Conservation (phyloP, 2,113 vertebrate species). For the Puntigrus tetrazona region DNA sequence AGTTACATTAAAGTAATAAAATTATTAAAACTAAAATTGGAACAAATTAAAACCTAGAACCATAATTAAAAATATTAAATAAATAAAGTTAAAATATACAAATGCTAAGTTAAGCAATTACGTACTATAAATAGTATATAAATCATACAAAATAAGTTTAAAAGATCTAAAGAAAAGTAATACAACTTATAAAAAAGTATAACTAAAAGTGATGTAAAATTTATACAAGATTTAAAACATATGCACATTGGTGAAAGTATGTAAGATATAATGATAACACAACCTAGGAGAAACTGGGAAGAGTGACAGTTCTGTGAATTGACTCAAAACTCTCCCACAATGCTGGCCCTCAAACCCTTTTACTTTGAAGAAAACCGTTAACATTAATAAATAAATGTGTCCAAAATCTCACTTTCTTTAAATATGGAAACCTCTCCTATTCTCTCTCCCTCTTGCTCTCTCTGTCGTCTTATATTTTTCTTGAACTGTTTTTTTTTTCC, state of each 20-base stretch:
- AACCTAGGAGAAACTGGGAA: background rate
- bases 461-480: conserved; percentile 17
- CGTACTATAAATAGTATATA: background rate
- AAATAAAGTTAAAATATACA: background rate
- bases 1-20: background rate
- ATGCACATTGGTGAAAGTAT: background rate
- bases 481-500: conserved; percentile 32
- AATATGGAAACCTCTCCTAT: conserved; percentile 8
- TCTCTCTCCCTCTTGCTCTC: conserved; percentile 1
- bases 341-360: background rate
- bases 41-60: background rate
- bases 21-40: background rate
- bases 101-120: background rate
- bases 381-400: conserved; percentile 32
- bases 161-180: background rate
- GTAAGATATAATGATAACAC: background rate
- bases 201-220: background rate
- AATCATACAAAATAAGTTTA: background rate
- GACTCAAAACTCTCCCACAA: background rate
- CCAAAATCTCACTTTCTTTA: conserved; percentile 1
- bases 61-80: background rate
- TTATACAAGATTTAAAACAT: background rate
- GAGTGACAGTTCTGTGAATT: background rate
- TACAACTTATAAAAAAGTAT: background rate
- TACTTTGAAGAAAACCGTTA: conserved; percentile 36